phyloP scores from a whole-genome alignment of 2,113 vertebrate species.

The Pheucticus melanocephalus region DNA sequence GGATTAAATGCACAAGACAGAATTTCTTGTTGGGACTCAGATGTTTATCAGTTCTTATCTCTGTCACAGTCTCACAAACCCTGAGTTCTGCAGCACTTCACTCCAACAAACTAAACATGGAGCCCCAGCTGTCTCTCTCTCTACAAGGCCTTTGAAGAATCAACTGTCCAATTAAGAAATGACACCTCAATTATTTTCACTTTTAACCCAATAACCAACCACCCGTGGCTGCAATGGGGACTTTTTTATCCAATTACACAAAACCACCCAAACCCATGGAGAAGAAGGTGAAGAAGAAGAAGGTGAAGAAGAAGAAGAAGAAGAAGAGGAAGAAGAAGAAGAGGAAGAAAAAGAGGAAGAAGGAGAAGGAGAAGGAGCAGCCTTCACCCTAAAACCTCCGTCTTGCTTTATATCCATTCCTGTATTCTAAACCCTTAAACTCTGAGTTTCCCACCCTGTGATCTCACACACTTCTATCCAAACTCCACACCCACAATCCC shows the following conservation, averaged over 20 bases:
- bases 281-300: not conserved
- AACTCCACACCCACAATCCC: not conserved
- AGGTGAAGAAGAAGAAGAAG: too few species aligned
- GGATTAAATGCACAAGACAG: not conserved
- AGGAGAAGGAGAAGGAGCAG: not conserved
- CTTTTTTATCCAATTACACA: not conserved
- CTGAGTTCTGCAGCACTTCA: not conserved
- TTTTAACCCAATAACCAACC: not conserved
- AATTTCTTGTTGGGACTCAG: not conserved
- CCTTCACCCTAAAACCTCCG: too few species aligned
- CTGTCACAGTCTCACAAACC: not conserved
- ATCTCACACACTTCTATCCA: not conserved
- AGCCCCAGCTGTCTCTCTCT: too few species aligned
- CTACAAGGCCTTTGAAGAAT: too few species aligned
- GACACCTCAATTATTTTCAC: not conserved
- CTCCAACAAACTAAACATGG: not conserved
- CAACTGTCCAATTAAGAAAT: not conserved
- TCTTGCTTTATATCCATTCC: not conserved
- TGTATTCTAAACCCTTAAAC: not conserved
- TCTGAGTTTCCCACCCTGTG: not conserved
- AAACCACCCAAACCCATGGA: not conserved
- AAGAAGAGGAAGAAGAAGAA: not conserved
- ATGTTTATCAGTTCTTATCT: not conserved
- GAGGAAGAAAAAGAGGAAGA: rapidly evolving
- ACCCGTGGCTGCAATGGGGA: not conserved